Percentiles rank a stretch among this genome's conserved stretches.
Evolutionary conservation across 2,888 invertebrate genomes (phyloP).

Genomic region (Tipula helvola): DNA sequence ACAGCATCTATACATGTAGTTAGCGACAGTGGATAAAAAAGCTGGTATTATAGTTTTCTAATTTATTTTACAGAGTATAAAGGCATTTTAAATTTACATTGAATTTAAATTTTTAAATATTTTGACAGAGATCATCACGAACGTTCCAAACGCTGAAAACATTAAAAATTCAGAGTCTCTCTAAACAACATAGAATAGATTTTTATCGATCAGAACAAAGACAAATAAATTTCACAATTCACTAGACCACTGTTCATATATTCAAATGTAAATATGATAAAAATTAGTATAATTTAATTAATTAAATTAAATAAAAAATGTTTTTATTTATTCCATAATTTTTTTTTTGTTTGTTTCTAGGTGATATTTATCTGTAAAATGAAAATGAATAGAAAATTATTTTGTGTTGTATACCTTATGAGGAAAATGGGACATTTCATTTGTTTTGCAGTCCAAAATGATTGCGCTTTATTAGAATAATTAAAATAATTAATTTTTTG

Average conservation of each 20-base stretch:
- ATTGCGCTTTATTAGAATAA: neutral
- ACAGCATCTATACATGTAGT: neutral
- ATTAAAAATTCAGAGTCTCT: too few species aligned
- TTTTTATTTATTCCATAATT: too few species aligned
- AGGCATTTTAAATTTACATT: too few species aligned
- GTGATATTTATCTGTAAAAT: neutral
- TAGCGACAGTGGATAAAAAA: neutral
- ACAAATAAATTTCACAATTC: neutral
- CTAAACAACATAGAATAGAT: too few species aligned
- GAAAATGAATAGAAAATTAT: too few species aligned
- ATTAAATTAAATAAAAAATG: neutral
- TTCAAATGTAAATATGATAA: neutral
- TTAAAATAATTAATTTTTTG: neutral
- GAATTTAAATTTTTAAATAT: too few species aligned
- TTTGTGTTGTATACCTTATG: neutral
- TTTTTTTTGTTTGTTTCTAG: neutral
- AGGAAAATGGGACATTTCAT: neutral
- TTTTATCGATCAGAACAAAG: neutral
- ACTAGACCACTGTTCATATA: neutral
- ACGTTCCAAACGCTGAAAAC: too few species aligned
- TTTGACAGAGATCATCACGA: too few species aligned
- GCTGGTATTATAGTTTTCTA: neutral
- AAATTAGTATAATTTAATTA: neutral
- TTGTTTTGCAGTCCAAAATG: neutral
- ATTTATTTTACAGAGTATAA: too few species aligned